Evolutionary conservation across 2,113 vertebrate genomes (phyloP).

Genomic region (Vulpes vulpes): DNA sequence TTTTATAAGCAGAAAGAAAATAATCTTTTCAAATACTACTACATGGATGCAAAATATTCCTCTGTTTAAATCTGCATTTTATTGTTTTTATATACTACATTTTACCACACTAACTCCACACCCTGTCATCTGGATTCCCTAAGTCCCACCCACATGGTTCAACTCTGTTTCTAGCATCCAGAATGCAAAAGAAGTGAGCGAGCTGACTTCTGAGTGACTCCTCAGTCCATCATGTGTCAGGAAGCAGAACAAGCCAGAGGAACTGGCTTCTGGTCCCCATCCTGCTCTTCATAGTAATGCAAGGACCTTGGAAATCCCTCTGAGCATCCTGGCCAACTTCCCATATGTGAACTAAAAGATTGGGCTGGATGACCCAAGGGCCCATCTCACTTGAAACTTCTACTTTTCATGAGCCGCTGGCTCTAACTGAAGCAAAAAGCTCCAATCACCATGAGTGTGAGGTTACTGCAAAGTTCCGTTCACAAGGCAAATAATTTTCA

Average conservation of each 20-base stretch:
- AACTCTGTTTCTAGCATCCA: neutral
- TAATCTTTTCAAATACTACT: neutral
- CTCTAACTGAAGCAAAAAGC: neutral
- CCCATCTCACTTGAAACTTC: neutral
- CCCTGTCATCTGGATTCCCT: neutral
- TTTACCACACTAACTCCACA: neutral
- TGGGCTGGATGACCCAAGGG: neutral
- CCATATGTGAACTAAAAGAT: neutral
- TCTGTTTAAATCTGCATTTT: conserved; percentile 12
- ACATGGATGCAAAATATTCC: neutral
- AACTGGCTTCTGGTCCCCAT: neutral
- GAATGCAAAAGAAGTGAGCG: neutral
- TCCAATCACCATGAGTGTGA: conserved; percentile 17
- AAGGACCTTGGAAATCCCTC: neutral
- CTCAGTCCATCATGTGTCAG: neutral
- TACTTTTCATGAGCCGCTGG: neutral
- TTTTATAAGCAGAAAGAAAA: conserved; percentile 9
- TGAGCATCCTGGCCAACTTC: neutral
- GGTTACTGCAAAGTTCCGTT: conserved; percentile 41
- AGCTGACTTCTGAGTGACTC: conserved; percentile 51
- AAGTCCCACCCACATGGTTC: neutral
- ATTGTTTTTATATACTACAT: neutral
- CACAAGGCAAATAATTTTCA: conserved; percentile 42
- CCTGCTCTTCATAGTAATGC: neutral
- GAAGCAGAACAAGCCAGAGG: conserved; percentile 45